A percentile compares a stretch with the other conserved stretches of the same genome.
Evolutionary conservation across 1,140 invertebrate genomes (phyloP).

Genomic region (Drosophila nigrodunni): DNA sequence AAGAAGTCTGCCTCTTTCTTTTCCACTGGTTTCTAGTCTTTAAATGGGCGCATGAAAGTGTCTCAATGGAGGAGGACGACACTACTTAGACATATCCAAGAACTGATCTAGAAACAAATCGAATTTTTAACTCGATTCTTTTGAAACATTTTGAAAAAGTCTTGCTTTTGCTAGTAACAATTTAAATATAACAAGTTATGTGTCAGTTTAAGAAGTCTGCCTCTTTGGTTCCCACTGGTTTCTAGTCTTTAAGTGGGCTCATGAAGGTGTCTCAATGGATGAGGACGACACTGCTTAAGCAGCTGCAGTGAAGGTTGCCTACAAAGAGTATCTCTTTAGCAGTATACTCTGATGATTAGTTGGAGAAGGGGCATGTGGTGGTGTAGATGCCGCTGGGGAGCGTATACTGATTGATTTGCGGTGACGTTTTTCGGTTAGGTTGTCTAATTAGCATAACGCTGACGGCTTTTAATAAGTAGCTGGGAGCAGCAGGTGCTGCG

Average conservation of each 20-base stretch:
- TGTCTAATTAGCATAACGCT: conserved; percentile 69
- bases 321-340: conserved; percentile 10
- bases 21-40: too few relatives aligned
- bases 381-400: neutral
- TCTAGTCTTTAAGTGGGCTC: neutral
- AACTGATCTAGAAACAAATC: too few relatives aligned
- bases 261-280: neutral
- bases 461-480: conserved; percentile 68
- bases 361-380: neutral
- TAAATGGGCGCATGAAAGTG: neutral
- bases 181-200: too few relatives aligned
- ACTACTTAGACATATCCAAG: neutral
- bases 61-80: neutral
- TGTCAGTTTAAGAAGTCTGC: too few relatives aligned
- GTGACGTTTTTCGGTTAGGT: conserved; percentile 47
- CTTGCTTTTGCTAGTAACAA: too few relatives aligned
- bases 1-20: too few relatives aligned
- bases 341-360: neutral
- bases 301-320: neutral
- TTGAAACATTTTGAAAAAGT: too few relatives aligned
- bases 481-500: conserved; percentile 50
- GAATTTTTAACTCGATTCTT: too few relatives aligned
- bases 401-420: conserved; percentile 66
- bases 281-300: neutral
- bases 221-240: too few relatives aligned